Evolutionary conservation across 2,797 vertebrate species (phyloP), one percentile per base, ranked within the genome.

Genomic region (Typhlichthys eigenmanni): DNA sequence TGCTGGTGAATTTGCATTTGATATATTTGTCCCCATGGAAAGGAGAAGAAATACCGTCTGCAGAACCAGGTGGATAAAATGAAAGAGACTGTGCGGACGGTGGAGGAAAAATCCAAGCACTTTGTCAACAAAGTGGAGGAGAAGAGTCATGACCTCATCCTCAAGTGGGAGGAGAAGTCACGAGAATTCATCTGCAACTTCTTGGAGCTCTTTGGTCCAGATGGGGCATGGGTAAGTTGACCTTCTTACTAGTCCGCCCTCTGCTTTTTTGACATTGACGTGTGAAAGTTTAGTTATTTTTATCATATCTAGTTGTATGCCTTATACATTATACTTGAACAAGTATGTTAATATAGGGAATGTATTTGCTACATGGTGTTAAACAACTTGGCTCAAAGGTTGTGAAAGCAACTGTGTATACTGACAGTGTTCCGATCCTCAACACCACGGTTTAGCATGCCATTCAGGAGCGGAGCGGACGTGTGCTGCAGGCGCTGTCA

Each of bases 121-220:
- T 96, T 99, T 89, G 97, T 99, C 63, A 94, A 97, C 85, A 92
- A 90, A 52, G 96, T 99, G 64, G 98, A 99, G 84, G 98, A 99
- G 89, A 99, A 95, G 83, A 99, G 98, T 81, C 96, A 98, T 2
- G 97, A 99, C 75, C 94, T 99, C 66, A 98, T 99, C 84, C 95
- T 95, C 79, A 99, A 99, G 87, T 99, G 97, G 98, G 98, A 99
- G 79, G 98, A 99, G 79, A 99, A 99, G 71, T 99, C 96, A 3
- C 90, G 97, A 43, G 98, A 99, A 84, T 98, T 99, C 85, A 99
- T 99, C 12, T 80, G 96, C 75, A 99, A 95, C 89, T 99, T 99
- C 84, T 84, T 99, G 84, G 95, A 98, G 87, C 92, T 99, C 24
- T 99, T 99, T 80, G 97, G 96, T 71, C 95, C 96, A 0, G 97